Evolutionary conservation across 2,797 vertebrate species (phyloP).

Genomic region (Percopsis omiscomaycus): DNA sequence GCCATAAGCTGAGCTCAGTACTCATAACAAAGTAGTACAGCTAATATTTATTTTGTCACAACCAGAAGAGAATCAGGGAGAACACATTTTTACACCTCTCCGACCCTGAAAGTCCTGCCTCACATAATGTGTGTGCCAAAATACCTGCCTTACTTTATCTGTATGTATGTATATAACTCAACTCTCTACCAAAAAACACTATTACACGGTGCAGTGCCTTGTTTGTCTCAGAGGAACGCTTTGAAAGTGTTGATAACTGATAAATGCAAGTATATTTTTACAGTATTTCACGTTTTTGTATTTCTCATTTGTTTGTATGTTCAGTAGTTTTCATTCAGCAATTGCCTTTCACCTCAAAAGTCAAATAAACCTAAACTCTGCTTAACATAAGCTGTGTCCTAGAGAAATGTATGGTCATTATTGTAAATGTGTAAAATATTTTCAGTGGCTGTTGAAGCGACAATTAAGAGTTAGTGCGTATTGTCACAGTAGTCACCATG

Average conservation of each 20-base stretch:
- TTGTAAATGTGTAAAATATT: constrained; percentile 58
- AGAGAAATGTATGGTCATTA: constrained; percentile 53
- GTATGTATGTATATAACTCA: constrained; percentile 44
- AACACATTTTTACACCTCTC: constrained; percentile 17
- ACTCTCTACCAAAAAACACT: constrained; percentile 64
- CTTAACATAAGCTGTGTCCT: background rate
- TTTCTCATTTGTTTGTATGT: constrained; percentile 7
- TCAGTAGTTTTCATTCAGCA: constrained; percentile 22
- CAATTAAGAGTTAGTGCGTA: constrained; percentile 53
- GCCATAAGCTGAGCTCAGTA: constrained; percentile 36
- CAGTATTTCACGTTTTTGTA: constrained; percentile 48
- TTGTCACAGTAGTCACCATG: constrained; percentile 40
- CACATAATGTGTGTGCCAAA: constrained; percentile 55
- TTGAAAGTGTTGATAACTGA: constrained; percentile 46
- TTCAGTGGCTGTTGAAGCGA: constrained; percentile 63
- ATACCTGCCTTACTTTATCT: constrained; percentile 63
- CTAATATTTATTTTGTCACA: constrained; percentile 14
- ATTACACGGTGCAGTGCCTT: constrained; percentile 72
- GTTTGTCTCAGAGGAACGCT: constrained; percentile 65
- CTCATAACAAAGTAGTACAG: constrained; percentile 14
- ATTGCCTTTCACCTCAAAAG: too few species aligned
- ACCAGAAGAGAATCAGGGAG: constrained; percentile 1
- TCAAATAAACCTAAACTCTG: background rate
- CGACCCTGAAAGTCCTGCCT: constrained; percentile 47
- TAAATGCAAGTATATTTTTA: constrained; percentile 71